These are phyloP conservation scores for Drosophila mimetica DNA, from an alignment of 2,888 invertebrate genomes.

Conservation along the genomic window DNA sequence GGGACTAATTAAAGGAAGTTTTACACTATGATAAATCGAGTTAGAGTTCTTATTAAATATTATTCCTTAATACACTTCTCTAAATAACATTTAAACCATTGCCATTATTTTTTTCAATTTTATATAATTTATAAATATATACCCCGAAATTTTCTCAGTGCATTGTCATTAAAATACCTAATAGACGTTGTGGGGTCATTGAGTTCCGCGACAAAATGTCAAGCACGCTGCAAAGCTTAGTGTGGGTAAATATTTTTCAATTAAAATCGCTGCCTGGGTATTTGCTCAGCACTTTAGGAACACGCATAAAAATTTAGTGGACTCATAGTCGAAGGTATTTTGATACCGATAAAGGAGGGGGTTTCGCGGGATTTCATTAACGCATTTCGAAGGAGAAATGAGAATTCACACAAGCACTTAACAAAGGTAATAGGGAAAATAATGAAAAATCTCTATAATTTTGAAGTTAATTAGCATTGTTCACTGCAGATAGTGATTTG, in stretches of 20 bases:
- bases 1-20: slow-evolving; percentile 54
- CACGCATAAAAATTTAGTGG: slow-evolving; percentile 69
- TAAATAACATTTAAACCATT: too few relatives aligned
- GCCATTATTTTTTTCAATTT: too few relatives aligned
- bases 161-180: slow-evolving; percentile 22
- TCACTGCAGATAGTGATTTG: not conserved
- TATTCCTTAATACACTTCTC: too few relatives aligned
- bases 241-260: slow-evolving; percentile 73
- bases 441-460: not conserved
- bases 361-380: slow-evolving; percentile 4
- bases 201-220: slow-evolving; percentile 62
- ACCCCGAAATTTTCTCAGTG: not conserved
- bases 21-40: too few relatives aligned
- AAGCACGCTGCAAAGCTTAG: slow-evolving; percentile 59
- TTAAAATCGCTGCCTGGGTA: slow-evolving; percentile 70
- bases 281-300: slow-evolving; percentile 69
- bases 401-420: not conserved
- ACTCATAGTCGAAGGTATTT: slow-evolving; percentile 23
- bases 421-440: slow-evolving; percentile 10
- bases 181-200: slow-evolving; percentile 34
- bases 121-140: too few relatives aligned
- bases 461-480: not conserved
- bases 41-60: too few relatives aligned
- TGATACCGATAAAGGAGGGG: slow-evolving; percentile 1
- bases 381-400: slow-evolving; percentile 3